A percentile compares a stretch with the other conserved stretches of the same genome.
These are phyloP conservation scores for Tinamus major DNA, from an alignment of 2,797 vertebrate genomes.

Conservation along the genomic window DNA sequence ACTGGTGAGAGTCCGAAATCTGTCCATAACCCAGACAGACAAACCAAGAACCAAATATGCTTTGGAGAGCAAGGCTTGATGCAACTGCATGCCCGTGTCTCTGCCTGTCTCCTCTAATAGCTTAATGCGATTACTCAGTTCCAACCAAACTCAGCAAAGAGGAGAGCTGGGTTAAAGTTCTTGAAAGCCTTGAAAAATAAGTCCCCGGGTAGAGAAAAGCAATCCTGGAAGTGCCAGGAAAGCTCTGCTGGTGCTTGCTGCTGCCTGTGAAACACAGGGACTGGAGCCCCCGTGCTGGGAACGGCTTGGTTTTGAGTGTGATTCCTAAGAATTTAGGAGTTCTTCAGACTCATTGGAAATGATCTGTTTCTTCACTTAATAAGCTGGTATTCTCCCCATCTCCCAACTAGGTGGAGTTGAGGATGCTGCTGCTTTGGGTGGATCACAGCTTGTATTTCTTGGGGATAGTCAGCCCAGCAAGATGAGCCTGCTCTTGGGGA, in stretches of 20 bases:
- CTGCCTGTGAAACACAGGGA: rapidly evolving
- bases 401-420: neutral
- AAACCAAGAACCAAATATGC: neutral
- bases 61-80: neutral
- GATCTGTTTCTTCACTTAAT: neutral
- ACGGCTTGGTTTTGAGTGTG: neutral
- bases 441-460: neutral
- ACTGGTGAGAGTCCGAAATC: neutral
- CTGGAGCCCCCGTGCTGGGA: neutral
- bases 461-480: neutral
- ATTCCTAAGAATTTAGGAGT: neutral
- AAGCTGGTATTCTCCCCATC: rapidly evolving
- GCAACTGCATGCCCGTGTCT: rapidly evolving
- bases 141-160: neutral
- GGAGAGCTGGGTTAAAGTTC: neutral
- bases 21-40: neutral
- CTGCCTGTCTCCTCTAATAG: neutral
- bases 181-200: neutral
- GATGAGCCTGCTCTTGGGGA: rapidly evolving
- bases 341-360: neutral
- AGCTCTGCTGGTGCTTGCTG: neutral
- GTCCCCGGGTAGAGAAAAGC: neutral
- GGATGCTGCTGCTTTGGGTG: neutral
- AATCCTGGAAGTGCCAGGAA: neutral
- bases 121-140: neutral